Conservation (phyloP, 2,113 vertebrate species). For the Morone saxatilis region DNA sequence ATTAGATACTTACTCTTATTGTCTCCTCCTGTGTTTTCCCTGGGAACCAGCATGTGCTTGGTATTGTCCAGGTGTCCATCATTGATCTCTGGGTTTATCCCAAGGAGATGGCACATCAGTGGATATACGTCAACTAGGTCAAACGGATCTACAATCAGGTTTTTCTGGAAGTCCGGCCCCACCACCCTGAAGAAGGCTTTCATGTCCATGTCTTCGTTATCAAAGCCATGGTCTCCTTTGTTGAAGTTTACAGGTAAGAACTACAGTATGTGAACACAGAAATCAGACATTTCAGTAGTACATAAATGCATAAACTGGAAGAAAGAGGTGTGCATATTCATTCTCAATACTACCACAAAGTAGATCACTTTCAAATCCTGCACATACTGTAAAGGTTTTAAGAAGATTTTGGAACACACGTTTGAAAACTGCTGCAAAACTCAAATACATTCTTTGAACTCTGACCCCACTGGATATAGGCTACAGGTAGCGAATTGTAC, state of each 20-base stretch:
- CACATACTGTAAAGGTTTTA: no score
- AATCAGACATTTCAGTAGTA: neutral
- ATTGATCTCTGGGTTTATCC: slow-evolving; percentile 86
- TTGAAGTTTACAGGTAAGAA: slow-evolving; percentile 83
- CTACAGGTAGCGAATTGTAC: neutral
- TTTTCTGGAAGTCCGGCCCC: slow-evolving; percentile 88
- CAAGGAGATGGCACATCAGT: slow-evolving; percentile 89
- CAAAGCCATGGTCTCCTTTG: slow-evolving; percentile 89
- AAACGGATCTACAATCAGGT: slow-evolving; percentile 87
- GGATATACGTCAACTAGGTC: slow-evolving; percentile 89
- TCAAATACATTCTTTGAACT: neutral
- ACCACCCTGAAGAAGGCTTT: slow-evolving; percentile 90
- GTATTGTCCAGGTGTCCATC: slow-evolving; percentile 83
- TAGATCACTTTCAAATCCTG: no score
- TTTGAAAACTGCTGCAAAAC: neutral
- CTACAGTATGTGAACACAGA: slow-evolving; percentile 65
- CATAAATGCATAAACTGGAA: no score
- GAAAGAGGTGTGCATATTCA: no score
- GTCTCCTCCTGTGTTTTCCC: slow-evolving; percentile 4
- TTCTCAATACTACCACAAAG: no score
- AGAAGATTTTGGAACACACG: neutral
- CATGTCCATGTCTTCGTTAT: slow-evolving; percentile 87
- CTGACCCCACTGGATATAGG: slow-evolving; percentile 73
- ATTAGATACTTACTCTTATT: slow-evolving; percentile 77
- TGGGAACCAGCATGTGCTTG: slow-evolving; percentile 48